Percentiles rank a stretch among this genome's conserved stretches.
phyloP scores from a whole-genome alignment of 2,797 vertebrate genomes.

The Aphelocoma californica region DNA sequence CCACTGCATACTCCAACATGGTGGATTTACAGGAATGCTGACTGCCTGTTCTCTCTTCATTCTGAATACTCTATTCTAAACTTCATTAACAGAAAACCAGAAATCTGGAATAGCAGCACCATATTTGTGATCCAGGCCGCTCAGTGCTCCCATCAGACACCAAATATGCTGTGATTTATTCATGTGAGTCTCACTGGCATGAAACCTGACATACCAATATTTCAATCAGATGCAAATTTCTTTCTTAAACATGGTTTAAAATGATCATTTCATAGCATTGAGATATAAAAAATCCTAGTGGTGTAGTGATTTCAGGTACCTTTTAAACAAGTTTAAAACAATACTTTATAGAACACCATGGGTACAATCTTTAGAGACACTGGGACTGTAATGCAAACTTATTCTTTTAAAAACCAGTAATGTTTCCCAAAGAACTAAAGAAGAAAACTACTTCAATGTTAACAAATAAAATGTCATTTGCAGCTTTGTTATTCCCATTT shows the following conservation, averaged over 20 bases:
- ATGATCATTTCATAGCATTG: neutral
- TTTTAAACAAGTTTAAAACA: conserved; percentile 19
- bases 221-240: conserved; percentile 9
- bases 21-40: neutral
- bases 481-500: conserved; percentile 25
- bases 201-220: neutral
- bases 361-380: neutral
- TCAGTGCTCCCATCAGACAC: neutral
- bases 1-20: fast-evolving
- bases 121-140: neutral
- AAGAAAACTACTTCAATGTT: neutral
- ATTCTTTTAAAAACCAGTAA: conserved; percentile 1
- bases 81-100: neutral
- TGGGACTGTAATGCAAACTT: neutral
- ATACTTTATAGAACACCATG: neutral
- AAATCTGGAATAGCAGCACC: neutral
- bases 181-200: neutral
- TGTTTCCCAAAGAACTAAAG: neutral
- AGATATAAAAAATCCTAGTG: neutral
- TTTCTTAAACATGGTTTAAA: neutral
- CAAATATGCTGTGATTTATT: neutral
- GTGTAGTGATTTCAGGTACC: neutral
- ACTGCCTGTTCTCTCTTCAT: neutral
- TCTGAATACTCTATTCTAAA: neutral
- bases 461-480: conserved; percentile 35